These are phyloP conservation scores for Styela plicata DNA, from an alignment of 23 tunicate genomes.

Conservation along the genomic window DNA sequence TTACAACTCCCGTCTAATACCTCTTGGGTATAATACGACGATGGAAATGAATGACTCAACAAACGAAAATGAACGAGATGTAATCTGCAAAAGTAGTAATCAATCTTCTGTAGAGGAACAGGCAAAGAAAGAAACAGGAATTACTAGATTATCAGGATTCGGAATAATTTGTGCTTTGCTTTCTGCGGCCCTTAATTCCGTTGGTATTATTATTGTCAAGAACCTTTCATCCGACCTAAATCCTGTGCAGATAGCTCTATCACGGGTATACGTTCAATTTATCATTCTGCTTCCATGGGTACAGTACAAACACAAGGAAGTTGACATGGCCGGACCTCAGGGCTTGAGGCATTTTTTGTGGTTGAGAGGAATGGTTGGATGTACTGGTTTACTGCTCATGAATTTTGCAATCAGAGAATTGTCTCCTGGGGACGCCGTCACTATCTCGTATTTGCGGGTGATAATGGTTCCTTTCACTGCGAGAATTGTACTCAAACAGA, in stretches of 20 bases:
- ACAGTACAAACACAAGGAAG: slow-evolving; percentile 10
- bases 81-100: too few relatives aligned
- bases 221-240: neutral
- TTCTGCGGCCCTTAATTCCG: neutral
- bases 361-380: slow-evolving; percentile 45
- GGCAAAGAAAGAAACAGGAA: neutral
- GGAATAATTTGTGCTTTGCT: neutral
- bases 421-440: slow-evolving; percentile 58
- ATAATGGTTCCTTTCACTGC: slow-evolving; percentile 38
- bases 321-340: slow-evolving; percentile 52
- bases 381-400: slow-evolving; percentile 35
- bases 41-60: too few relatives aligned
- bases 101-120: too few relatives aligned
- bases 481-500: slow-evolving; percentile 25
- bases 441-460: slow-evolving; percentile 38
- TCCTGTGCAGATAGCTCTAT: slow-evolving; percentile 28
- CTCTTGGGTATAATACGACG: too few relatives aligned
- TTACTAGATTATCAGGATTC: neutral
- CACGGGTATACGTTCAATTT: slow-evolving; percentile 34
- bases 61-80: too few relatives aligned
- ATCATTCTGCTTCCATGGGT: slow-evolving; percentile 35
- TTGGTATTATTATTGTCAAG: neutral
- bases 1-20: too few relatives aligned
- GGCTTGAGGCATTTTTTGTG: slow-evolving; percentile 32
- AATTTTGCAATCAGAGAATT: slow-evolving; percentile 39